A percentile compares a stretch with the other conserved stretches of the same genome.
Conservation (phyloP, 2,113 vertebrate genomes). For the Chionodraco myersi region DNA sequence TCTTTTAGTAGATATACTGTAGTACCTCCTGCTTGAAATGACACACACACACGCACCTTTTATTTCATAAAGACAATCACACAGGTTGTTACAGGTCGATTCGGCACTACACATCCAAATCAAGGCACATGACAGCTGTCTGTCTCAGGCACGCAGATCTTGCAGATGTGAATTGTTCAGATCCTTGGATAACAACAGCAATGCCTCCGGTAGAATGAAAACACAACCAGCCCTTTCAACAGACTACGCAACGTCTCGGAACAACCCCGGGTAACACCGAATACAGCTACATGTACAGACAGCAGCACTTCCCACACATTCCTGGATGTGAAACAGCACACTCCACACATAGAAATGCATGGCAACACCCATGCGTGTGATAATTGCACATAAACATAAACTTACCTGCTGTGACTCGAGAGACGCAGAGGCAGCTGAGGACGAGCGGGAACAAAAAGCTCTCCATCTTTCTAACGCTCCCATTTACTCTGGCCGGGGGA, state of each 20-base stretch:
- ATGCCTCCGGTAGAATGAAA: neutral
- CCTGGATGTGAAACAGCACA: constrained; percentile 15
- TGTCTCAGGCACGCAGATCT: neutral
- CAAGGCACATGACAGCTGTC: neutral
- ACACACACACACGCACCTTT: constrained; percentile 21
- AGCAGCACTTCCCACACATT: constrained; percentile 12
- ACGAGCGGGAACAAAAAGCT: constrained; percentile 73
- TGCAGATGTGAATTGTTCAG: neutral
- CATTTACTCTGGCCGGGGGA: constrained; percentile 69
- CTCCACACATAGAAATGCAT: neutral
- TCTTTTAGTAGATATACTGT: neutral
- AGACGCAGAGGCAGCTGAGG: constrained; percentile 77
- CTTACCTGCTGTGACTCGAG: constrained; percentile 82
- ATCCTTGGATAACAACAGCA: constrained; percentile 14
- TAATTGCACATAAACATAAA: constrained; percentile 53
- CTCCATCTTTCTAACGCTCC: constrained; percentile 78
- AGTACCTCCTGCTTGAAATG: constrained; percentile 35
- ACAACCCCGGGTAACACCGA: neutral
- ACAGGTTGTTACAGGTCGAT: constrained; percentile 1
- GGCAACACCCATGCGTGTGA: neutral
- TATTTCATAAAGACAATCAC: neutral
- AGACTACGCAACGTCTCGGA: constrained; percentile 34
- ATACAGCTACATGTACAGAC: neutral
- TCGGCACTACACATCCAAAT: neutral
- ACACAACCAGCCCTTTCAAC: constrained; percentile 31